Evolutionary conservation across 2,113 vertebrate genomes (phyloP).

Genomic region (Sinocyclocheilus anshuiensis): DNA sequence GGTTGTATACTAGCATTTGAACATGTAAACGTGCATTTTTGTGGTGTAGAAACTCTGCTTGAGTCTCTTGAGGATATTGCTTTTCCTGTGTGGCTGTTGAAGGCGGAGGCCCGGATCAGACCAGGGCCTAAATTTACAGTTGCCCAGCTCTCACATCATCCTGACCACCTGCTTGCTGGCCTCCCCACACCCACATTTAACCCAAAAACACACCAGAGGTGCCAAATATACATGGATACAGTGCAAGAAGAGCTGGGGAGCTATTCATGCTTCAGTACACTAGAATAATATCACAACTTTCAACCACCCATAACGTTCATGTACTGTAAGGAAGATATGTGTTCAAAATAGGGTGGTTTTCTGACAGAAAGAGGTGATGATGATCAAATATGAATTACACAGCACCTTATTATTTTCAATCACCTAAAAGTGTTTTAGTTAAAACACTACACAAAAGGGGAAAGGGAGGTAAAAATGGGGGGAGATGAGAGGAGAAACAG

Average conservation of each 20-base stretch:
- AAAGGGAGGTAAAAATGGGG: not conserved
- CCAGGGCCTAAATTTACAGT: constrained; percentile 69
- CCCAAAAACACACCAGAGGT: not conserved
- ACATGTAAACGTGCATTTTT: constrained; percentile 9
- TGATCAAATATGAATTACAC: not conserved
- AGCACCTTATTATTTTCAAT: not conserved
- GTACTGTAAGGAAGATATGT: not conserved
- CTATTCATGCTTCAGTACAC: constrained; percentile 11
- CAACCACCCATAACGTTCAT: not conserved
- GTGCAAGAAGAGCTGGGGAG: not conserved
- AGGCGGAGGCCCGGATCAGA: constrained; percentile 61
- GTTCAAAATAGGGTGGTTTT: not conserved
- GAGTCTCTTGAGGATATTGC: constrained; percentile 58
- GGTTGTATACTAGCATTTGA: not conserved
- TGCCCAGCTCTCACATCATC: constrained; percentile 57
- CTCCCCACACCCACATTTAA: not conserved
- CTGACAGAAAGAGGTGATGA: not conserved
- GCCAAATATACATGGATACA: constrained; percentile 11
- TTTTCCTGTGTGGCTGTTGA: constrained; percentile 57
- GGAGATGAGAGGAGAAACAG: constrained; percentile 16
- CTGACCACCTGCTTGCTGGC: constrained; percentile 59
- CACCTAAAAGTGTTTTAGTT: not conserved
- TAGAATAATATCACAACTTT: constrained; percentile 17
- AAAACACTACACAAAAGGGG: not conserved
- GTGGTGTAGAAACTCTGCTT: constrained; percentile 10